Conservation (phyloP, 2,888 invertebrate genomes). For the Sceliomorpha sp. region DNA sequence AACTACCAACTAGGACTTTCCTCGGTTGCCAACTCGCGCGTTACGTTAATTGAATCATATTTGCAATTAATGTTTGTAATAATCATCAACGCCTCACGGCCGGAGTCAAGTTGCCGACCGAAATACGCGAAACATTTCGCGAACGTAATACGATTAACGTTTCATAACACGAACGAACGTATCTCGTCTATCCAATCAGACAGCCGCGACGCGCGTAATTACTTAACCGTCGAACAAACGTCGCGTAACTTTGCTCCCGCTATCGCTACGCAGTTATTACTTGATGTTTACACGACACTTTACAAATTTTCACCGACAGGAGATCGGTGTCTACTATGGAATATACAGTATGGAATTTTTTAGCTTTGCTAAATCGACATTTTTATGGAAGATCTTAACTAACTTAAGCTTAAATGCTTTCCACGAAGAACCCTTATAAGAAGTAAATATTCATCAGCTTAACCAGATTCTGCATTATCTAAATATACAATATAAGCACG, state of each 20-base stretch:
- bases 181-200: slow-evolving; percentile 47
- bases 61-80: slow-evolving; percentile 77
- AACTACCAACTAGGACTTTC: slow-evolving; percentile 42
- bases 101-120: slow-evolving; percentile 42
- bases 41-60: slow-evolving; percentile 78
- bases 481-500: too few species aligned
- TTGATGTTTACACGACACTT: slow-evolving; percentile 25
- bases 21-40: slow-evolving; percentile 57
- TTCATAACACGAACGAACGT: slow-evolving; percentile 51
- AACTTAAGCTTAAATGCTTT: too few species aligned
- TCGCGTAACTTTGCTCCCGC: slow-evolving; percentile 38
- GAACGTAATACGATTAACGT: slow-evolving; percentile 67
- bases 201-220: slow-evolving; percentile 50
- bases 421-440: too few species aligned
- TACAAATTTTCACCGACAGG: too few species aligned
- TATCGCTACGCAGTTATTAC: slow-evolving; percentile 25
- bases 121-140: slow-evolving; percentile 47
- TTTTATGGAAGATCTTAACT: too few species aligned
- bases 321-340: too few species aligned
- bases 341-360: too few species aligned
- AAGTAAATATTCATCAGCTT: too few species aligned
- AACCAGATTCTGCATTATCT: too few species aligned
- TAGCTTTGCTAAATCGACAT: too few species aligned
- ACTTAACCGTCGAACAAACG: slow-evolving; percentile 48
- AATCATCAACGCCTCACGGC: slow-evolving; percentile 75